A percentile compares a stretch with the other conserved stretches of the same genome.
These are phyloP conservation scores for Ctenodactylus gundi DNA, from an alignment of 2,113 vertebrate species.

Conservation along the genomic window DNA sequence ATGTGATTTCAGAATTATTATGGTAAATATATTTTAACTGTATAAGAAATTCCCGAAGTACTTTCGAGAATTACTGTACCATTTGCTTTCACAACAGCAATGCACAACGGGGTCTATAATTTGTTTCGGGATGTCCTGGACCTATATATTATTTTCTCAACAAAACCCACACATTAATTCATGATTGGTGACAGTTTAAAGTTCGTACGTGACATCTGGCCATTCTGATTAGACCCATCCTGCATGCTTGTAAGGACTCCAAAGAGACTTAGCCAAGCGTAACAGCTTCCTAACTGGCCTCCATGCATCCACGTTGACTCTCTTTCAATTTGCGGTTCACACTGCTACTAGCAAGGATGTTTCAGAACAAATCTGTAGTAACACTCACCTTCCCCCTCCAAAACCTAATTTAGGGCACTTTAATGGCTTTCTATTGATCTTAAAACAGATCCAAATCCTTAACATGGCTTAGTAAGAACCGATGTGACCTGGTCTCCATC, in stretches of 20 bases:
- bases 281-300: background rate
- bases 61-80: background rate
- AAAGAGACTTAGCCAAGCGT: background rate
- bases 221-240: background rate
- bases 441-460: background rate
- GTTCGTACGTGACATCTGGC: background rate
- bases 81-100: background rate
- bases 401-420: background rate
- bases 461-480: background rate
- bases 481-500: background rate
- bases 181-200: background rate
- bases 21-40: background rate
- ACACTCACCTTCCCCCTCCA: background rate
- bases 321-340: background rate
- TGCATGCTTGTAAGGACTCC: background rate
- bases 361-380: background rate
- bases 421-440: background rate
- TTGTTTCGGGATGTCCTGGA: background rate
- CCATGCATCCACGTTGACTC: background rate
- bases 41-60: background rate
- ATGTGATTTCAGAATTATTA: slow-evolving; percentile 1
- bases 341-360: background rate
- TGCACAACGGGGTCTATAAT: background rate
- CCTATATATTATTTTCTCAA: background rate
- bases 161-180: background rate